A percentile compares a stretch with the other conserved stretches of the same genome.
Conservation (phyloP, 1,140 invertebrate species). For the Orchestia grillus region DNA sequence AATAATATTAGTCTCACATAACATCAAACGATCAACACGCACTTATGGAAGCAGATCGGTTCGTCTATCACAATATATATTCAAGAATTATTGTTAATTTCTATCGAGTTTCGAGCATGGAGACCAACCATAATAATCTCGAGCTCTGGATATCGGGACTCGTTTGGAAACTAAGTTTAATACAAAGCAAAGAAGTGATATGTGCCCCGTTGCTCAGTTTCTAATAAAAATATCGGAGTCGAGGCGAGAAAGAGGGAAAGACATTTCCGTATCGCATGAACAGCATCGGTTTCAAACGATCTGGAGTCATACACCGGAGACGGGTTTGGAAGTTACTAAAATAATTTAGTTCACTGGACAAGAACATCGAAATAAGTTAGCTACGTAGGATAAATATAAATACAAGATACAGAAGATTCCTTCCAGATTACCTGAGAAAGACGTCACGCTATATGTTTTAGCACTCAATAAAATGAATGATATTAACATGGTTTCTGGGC, state of each 20-base stretch:
- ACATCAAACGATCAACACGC: constrained; percentile 30
- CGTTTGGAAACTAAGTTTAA: background rate
- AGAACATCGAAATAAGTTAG: background rate
- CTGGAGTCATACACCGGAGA: background rate
- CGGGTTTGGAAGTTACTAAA: background rate
- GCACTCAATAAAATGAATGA: too few species aligned
- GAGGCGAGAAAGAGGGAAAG: background rate
- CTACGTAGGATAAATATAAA: background rate
- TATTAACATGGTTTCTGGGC: background rate
- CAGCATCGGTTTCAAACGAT: background rate
- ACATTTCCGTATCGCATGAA: background rate
- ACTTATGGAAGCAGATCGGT: constrained; percentile 39
- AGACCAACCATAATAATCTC: background rate
- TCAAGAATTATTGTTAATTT: background rate
- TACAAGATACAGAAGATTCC: background rate
- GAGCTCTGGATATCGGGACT: background rate
- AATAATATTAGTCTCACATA: constrained; percentile 13
- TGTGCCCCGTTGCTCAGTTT: background rate
- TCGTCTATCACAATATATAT: constrained; percentile 15
- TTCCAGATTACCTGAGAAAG: background rate
- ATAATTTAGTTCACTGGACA: too few species aligned
- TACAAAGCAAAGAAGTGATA: background rate
- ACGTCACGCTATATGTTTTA: too few species aligned
- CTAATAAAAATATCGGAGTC: background rate
- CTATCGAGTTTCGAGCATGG: background rate